phyloP scores from a whole-genome alignment of 2,797 vertebrate genomes.

The Myoxocephalus aenaeus region DNA sequence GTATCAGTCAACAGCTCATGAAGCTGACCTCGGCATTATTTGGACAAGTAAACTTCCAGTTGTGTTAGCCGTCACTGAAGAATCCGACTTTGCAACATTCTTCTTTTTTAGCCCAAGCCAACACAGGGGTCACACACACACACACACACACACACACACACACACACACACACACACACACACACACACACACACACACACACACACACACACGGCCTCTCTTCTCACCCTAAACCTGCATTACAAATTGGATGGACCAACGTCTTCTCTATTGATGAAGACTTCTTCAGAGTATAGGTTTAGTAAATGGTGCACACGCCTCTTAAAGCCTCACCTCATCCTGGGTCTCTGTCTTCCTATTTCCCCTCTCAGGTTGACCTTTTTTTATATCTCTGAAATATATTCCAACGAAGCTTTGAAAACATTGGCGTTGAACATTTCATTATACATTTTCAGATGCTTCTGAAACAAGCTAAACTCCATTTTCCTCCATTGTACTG shows the following conservation, averaged over 20 bases:
- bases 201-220: too few species aligned
- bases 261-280: too few species aligned
- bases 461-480: too few species aligned
- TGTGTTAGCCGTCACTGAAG: not conserved
- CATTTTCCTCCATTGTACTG: too few species aligned
- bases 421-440: not conserved
- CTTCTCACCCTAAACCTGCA: too few species aligned
- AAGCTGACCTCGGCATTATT: not conserved
- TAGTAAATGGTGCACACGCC: not conserved
- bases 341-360: not conserved
- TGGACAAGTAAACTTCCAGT: not conserved
- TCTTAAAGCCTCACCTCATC: not conserved
- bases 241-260: too few species aligned
- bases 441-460: too few species aligned
- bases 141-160: too few species aligned
- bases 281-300: too few species aligned
- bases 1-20: conserved; percentile 26
- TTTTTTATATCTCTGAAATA: not conserved
- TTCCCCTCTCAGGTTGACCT: not conserved
- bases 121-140: not conserved
- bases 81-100: not conserved
- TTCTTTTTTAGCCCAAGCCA: not conserved
- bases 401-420: not conserved
- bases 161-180: too few species aligned
- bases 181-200: too few species aligned